Conservation (phyloP, 2,797 vertebrate species). For the Anguilla megastoma region DNA sequence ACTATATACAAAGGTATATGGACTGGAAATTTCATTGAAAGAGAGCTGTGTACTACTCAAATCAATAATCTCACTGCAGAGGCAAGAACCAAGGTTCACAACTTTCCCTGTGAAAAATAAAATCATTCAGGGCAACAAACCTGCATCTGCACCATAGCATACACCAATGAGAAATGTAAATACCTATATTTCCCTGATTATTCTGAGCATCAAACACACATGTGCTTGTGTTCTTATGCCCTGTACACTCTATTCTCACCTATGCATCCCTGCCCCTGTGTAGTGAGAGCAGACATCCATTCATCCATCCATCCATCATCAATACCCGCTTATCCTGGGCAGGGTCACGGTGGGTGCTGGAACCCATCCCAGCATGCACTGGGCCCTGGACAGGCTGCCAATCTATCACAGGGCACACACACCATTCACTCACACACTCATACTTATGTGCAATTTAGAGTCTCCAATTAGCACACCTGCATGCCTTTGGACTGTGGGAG, state of each 20-base stretch:
- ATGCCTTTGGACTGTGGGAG: no score
- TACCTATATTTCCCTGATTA: neutral
- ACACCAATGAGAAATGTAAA: neutral
- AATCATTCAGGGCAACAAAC: neutral
- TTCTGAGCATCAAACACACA: constrained; percentile 25
- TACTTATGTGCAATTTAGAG: no score
- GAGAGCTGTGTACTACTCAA: neutral
- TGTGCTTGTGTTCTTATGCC: no score
- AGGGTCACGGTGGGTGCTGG: no score
- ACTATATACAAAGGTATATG: neutral
- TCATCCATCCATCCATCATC: no score
- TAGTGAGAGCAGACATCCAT: neutral
- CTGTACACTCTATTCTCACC: neutral
- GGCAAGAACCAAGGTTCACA: neutral
- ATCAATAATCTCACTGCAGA: neutral
- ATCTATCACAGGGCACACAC: no score
- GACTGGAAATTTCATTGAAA: neutral
- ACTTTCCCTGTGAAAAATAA: neutral
- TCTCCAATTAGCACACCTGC: no score
- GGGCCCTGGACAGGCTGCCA: no score
- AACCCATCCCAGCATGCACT: no score
- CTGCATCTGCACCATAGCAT: neutral
- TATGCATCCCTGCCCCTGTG: neutral
- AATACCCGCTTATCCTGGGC: no score
- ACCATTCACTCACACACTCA: no score